These are phyloP conservation scores for Trypoxylon attenuatum DNA, from an alignment of 2,888 invertebrate genomes.

Conservation along the genomic window DNA sequence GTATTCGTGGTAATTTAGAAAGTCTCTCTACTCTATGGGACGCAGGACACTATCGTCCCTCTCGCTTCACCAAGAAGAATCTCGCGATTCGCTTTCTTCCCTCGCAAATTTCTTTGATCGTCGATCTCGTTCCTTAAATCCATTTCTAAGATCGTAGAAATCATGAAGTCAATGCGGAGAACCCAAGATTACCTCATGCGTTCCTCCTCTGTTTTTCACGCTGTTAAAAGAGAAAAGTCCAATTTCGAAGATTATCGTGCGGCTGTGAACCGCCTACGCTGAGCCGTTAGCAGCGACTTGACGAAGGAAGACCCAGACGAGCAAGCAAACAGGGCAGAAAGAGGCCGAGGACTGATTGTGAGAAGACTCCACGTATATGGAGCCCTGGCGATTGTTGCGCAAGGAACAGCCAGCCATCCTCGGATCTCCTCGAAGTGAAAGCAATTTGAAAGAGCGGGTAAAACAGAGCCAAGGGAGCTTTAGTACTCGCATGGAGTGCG, in stretches of 20 bases:
- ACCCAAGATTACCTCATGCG: too few relatives aligned
- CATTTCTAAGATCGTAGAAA: too few relatives aligned
- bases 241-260: conserved; percentile 39
- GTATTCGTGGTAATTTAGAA: conserved; percentile 12
- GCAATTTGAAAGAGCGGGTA: too few relatives aligned
- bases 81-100: conserved; percentile 18
- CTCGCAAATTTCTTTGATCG: background rate
- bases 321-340: conserved; percentile 3
- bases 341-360: background rate
- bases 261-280: conserved; percentile 34
- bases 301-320: background rate
- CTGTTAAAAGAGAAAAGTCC: too few relatives aligned
- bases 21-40: background rate
- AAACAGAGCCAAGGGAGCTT: too few relatives aligned
- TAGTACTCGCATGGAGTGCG: too few relatives aligned
- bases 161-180: too few relatives aligned
- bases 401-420: background rate
- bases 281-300: background rate
- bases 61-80: background rate
- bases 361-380: background rate
- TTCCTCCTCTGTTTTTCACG: too few relatives aligned
- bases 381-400: background rate
- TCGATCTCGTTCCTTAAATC: too few relatives aligned
- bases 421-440: background rate
- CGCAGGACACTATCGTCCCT: background rate